These are phyloP conservation scores for Cheiracanthium punctorium DNA, from an alignment of 2,888 invertebrate genomes.

Conservation along the genomic window DNA sequence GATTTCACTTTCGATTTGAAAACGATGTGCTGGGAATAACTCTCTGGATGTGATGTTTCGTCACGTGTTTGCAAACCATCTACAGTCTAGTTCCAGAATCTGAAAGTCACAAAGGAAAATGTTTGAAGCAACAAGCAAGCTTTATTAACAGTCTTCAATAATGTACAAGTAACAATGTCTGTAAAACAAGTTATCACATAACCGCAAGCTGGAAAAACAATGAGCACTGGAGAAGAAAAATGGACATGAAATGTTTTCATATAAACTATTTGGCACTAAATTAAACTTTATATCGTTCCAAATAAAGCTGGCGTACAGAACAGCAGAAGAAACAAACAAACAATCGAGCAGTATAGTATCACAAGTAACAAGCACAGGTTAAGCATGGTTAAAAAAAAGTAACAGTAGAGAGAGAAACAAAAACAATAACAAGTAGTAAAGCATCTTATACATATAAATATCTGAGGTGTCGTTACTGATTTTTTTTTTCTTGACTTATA, in stretches of 20 bases:
- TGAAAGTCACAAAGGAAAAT: no score
- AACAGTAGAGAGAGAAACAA: no score
- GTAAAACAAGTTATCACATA: constrained; percentile 69
- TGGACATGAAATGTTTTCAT: constrained; percentile 62
- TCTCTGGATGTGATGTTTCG: no score
- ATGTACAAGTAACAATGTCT: constrained; percentile 68
- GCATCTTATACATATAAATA: constrained; percentile 14
- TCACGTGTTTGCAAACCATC: no score
- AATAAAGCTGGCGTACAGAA: constrained; percentile 61
- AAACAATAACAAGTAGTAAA: constrained; percentile 37
- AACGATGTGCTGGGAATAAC: no score
- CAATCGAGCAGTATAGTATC: constrained; percentile 38
- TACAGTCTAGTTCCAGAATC: no score
- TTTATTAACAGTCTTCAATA: constrained; percentile 68
- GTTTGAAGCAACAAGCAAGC: constrained; percentile 69
- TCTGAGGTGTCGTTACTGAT: constrained; percentile 7
- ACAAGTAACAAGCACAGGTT: constrained; percentile 61
- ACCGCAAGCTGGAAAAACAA: constrained; percentile 59
- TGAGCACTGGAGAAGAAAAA: constrained; percentile 65
- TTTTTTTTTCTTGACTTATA: constrained; percentile 2
- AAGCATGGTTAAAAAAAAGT: constrained; percentile 52
- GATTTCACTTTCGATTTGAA: no score
- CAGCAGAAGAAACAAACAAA: constrained; percentile 45
- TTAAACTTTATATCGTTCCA: constrained; percentile 52
- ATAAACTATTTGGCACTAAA: constrained; percentile 67